A percentile compares a stretch with the other conserved stretches of the same genome.
Evolutionary conservation across 2,888 invertebrate genomes (phyloP).

Genomic region (Acleris cristana): DNA sequence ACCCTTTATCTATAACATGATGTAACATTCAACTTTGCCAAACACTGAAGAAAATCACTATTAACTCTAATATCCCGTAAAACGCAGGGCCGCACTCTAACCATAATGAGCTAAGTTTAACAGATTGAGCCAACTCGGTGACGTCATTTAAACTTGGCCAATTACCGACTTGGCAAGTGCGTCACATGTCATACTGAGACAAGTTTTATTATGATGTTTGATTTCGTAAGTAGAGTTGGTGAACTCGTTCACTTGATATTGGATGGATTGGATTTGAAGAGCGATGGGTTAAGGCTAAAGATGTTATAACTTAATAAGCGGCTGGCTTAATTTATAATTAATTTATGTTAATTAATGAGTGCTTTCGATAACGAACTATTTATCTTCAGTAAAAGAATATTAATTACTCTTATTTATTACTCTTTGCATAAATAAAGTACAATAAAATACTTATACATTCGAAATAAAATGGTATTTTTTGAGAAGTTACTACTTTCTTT

Average conservation of each 20-base stretch:
- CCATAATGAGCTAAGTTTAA: constrained; percentile 36
- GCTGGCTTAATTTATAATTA: background rate
- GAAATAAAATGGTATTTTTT: too few species aligned
- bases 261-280: background rate
- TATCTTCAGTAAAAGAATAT: too few species aligned
- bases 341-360: too few species aligned
- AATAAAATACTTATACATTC: too few species aligned
- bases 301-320: background rate
- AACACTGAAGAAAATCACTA: background rate
- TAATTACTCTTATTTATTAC: too few species aligned
- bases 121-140: constrained; percentile 36
- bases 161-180: constrained; percentile 44
- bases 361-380: too few species aligned
- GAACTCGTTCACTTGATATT: constrained; percentile 22
- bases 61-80: constrained; percentile 27
- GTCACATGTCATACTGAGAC: constrained; percentile 40
- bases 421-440: too few species aligned
- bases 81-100: constrained; percentile 28
- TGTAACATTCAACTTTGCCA: too few species aligned
- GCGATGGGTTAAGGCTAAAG: background rate
- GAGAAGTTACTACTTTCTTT: too few species aligned
- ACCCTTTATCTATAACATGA: too few species aligned
- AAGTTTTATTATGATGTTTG: constrained; percentile 36
- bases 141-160: constrained; percentile 51
- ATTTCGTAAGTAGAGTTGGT: constrained; percentile 25